phyloP scores from a whole-genome alignment of 1,140 invertebrate species.

The Ostrea denselamellosa region DNA sequence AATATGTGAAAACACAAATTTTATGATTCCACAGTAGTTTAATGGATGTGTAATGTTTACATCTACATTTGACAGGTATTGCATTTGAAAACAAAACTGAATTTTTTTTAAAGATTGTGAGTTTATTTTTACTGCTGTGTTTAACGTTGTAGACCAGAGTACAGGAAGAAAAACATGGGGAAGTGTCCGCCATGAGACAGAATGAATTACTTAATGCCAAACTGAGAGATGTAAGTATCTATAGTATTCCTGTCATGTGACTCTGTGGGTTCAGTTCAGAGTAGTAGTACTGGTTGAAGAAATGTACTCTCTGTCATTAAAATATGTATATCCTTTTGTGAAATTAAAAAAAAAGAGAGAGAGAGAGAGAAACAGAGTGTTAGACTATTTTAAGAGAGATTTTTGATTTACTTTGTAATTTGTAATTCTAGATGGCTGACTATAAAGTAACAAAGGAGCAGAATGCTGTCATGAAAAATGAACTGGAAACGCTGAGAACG shows the following conservation, averaged over 20 bases:
- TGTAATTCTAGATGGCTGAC: slow-evolving; percentile 73
- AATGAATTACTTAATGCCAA: slow-evolving; percentile 74
- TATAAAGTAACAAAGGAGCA: slow-evolving; percentile 74
- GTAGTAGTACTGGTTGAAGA: too few species aligned
- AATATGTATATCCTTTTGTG: too few species aligned
- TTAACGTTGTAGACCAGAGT: slow-evolving; percentile 65
- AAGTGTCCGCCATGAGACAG: slow-evolving; percentile 70
- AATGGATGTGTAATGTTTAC: too few species aligned
- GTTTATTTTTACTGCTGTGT: neutral
- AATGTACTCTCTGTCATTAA: too few species aligned
- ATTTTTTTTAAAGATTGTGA: neutral
- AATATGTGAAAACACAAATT: too few species aligned
- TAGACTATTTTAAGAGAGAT: too few species aligned
- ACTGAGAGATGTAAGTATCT: slow-evolving; percentile 72
- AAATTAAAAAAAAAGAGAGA: too few species aligned
- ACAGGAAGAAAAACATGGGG: slow-evolving; percentile 70
- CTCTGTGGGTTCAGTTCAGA: too few species aligned
- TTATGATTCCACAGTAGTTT: too few species aligned
- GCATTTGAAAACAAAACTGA: neutral
- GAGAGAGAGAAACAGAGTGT: too few species aligned
- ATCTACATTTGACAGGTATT: too few species aligned
- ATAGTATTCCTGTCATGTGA: neutral
- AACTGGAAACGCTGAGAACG: slow-evolving; percentile 74
- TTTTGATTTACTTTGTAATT: too few species aligned
- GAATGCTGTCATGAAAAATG: slow-evolving; percentile 70